These are phyloP conservation scores for Tretioscincus oriximinensis DNA, from an alignment of 2,113 vertebrate species.

Conservation along the genomic window DNA sequence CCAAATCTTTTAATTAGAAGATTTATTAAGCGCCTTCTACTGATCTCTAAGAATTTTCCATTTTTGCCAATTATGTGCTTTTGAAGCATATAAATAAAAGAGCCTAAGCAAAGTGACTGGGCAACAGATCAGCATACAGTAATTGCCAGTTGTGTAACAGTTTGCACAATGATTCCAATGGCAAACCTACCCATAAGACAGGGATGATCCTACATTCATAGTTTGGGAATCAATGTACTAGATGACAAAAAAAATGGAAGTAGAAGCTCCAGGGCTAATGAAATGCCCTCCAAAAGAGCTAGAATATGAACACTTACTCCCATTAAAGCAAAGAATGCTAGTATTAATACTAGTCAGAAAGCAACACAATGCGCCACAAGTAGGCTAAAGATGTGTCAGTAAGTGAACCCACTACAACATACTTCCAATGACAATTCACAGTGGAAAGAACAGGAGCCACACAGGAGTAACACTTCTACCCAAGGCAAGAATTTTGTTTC, in stretches of 20 bases:
- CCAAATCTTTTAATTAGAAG: conserved; percentile 5
- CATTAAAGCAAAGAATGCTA: conserved; percentile 29
- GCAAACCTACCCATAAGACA: neutral
- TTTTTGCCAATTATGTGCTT: conserved; percentile 7
- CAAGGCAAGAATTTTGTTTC: conserved; percentile 51
- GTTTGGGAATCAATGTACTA: conserved; percentile 19
- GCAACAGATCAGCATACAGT: no score
- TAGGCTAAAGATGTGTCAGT: conserved; percentile 63
- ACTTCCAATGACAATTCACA: conserved; percentile 69
- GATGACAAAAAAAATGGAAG: neutral
- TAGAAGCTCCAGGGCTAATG: conserved; percentile 8
- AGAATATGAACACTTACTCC: conserved; percentile 14
- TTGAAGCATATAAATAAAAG: neutral
- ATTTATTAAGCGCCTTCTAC: neutral
- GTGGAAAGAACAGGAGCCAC: conserved; percentile 51
- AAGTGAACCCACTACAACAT: conserved; percentile 65
- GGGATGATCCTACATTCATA: neutral
- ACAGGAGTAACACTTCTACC: conserved; percentile 54
- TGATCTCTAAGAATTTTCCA: neutral
- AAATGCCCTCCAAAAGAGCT: conserved; percentile 7
- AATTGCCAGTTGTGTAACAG: neutral
- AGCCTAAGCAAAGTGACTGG: neutral
- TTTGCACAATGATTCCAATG: neutral
- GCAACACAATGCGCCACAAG: conserved; percentile 61
- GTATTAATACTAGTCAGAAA: conserved; percentile 51